These are phyloP conservation scores for Tetranychus piercei DNA, from an alignment of 2,888 invertebrate genomes.

Conservation along the genomic window DNA sequence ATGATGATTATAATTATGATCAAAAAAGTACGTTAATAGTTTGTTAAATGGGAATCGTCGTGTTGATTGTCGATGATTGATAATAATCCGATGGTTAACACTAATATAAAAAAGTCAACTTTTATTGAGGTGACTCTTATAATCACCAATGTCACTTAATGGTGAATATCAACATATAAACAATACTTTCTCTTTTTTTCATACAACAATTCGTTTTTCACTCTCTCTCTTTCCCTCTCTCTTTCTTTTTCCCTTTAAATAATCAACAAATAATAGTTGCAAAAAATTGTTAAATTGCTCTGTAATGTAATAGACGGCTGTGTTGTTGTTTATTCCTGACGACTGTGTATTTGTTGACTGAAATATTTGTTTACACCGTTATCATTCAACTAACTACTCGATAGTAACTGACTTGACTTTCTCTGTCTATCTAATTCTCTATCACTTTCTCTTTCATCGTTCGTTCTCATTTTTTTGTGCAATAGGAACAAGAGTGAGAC, in stretches of 20 bases:
- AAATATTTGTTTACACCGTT: constrained; percentile 1
- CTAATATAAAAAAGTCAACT: neutral
- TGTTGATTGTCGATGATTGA: neutral
- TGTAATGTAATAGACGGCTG: neutral
- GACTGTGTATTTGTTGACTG: neutral
- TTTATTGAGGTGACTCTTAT: neutral
- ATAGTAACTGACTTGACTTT: constrained; percentile 1
- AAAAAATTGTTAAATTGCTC: neutral
- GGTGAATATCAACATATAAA: neutral
- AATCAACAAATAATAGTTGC: too few species aligned
- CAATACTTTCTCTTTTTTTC: too few species aligned
- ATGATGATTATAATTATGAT: neutral
- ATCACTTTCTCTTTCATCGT: constrained; percentile 10
- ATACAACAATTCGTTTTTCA: too few species aligned
- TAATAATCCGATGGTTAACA: neutral
- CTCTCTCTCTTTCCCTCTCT: too few species aligned
- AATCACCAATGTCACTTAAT: neutral
- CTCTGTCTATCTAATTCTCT: constrained; percentile 12
- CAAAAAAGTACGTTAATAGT: neutral
- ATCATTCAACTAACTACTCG: neutral
- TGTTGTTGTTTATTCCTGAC: constrained; percentile 1
- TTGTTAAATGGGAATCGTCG: neutral
- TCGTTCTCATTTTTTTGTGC: constrained; percentile 4
- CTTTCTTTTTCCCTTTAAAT: too few species aligned
- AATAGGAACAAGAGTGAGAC: constrained; percentile 1